These are phyloP conservation scores for Micrastur ruficollis DNA, from an alignment of 2,797 vertebrate species.

Conservation along the genomic window DNA sequence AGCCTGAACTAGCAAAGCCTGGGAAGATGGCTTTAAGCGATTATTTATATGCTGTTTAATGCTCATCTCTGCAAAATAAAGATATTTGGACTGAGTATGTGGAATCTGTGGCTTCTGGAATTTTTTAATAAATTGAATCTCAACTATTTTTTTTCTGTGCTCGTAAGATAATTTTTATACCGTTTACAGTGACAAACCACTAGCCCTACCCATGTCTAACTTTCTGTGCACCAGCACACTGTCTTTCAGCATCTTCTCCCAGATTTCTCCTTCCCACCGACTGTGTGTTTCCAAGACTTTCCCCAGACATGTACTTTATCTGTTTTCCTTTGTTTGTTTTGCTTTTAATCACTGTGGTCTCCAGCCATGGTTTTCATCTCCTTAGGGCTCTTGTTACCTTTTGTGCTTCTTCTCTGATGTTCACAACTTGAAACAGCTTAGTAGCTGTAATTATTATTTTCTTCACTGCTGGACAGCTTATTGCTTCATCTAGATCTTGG, in stretches of 20 bases:
- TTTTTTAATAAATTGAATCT: not conserved
- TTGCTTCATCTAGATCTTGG: not conserved
- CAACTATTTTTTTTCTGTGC: not conserved
- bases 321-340: not conserved
- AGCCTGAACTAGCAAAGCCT: not conserved
- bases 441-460: not conserved
- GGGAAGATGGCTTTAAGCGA: not conserved
- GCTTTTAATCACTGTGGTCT: not conserved
- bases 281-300: not conserved
- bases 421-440: not conserved
- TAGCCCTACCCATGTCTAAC: not conserved
- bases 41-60: not conserved
- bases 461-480: not conserved
- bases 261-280: not conserved
- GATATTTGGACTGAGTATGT: not conserved
- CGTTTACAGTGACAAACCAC: not conserved
- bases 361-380: not conserved
- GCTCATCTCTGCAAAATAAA: not conserved
- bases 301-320: not conserved
- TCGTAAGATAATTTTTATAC: not conserved
- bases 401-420: not conserved
- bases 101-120: not conserved
- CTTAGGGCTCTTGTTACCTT: not conserved
- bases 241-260: not conserved
- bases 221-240: accelerated